phyloP scores from a whole-genome alignment of 2,113 vertebrate species.

The Phasianus colchicus region DNA sequence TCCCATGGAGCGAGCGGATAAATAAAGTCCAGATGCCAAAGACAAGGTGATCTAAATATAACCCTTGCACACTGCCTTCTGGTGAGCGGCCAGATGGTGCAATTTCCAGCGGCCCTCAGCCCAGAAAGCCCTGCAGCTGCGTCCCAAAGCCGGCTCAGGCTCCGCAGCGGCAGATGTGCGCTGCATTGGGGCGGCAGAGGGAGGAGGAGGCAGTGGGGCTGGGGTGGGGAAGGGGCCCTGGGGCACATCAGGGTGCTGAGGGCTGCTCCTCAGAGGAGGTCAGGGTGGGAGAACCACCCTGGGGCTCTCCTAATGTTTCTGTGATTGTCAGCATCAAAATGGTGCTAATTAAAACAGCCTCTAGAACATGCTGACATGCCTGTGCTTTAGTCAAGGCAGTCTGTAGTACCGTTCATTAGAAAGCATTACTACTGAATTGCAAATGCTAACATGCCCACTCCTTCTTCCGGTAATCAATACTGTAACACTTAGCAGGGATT shows the following conservation, averaged over 20 bases:
- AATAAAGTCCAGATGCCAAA: slow-evolving; percentile 34
- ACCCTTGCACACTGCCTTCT: neutral
- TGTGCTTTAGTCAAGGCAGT: neutral
- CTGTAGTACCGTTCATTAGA: neutral
- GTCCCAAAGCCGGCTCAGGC: neutral
- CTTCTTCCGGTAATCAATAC: neutral
- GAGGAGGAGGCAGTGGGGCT: neutral
- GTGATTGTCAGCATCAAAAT: neutral
- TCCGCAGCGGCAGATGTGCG: neutral
- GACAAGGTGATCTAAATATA: slow-evolving; percentile 51
- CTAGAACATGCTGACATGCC: neutral
- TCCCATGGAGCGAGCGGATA: neutral
- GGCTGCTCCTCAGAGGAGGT: neutral
- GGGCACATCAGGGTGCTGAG: neutral
- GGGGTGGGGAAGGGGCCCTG: fast-evolving
- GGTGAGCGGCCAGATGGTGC: slow-evolving; percentile 12
- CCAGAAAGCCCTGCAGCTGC: neutral
- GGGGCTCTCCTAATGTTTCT: neutral
- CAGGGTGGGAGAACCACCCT: neutral
- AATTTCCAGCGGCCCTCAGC: slow-evolving; percentile 25
- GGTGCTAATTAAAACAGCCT: neutral
- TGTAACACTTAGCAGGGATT: neutral
- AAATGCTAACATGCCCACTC: slow-evolving; percentile 40
- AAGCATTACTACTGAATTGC: neutral
- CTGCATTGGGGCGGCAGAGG: neutral